Percentiles rank a stretch among this genome's conserved stretches.
These are phyloP conservation scores for Chondrilla cf. caribensis DNA, from an alignment of 37 sponge, comb jelly and placozoan species.

Conservation along the genomic window DNA sequence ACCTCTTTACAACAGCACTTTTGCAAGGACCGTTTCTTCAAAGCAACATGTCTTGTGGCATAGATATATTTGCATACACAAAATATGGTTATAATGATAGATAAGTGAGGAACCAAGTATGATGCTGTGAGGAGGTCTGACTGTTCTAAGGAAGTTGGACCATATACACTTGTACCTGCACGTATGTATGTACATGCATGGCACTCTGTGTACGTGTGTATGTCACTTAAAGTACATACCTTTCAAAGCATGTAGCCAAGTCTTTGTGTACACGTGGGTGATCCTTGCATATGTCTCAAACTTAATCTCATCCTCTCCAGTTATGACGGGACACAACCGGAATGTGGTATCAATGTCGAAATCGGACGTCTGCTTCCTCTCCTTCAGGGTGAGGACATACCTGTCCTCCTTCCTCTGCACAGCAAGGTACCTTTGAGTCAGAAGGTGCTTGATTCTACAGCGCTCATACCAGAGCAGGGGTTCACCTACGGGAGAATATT, in stretches of 20 bases:
- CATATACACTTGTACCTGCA: no score
- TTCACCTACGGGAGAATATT: slow-evolving; percentile 39
- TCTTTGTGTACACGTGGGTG: slow-evolving; percentile 45
- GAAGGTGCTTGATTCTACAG: slow-evolving; percentile 70
- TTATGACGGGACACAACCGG: slow-evolving; percentile 57
- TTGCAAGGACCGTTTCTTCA: no score
- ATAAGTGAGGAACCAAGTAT: no score
- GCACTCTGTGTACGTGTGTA: no score
- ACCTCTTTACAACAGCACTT: no score
- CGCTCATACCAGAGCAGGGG: slow-evolving; percentile 63
- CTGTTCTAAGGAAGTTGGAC: no score
- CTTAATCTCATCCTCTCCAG: slow-evolving; percentile 53
- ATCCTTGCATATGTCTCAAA: slow-evolving; percentile 68
- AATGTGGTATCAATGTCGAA: slow-evolving; percentile 54
- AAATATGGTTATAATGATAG: no score
- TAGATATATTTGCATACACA: no score
- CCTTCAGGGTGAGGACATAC: slow-evolving; percentile 11
- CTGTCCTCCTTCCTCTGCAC: slow-evolving; percentile 20
- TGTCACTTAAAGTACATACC: not conserved
- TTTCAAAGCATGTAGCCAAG: slow-evolving; percentile 64
- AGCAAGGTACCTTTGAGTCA: slow-evolving; percentile 68
- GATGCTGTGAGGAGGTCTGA: no score
- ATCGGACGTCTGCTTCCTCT: not conserved
- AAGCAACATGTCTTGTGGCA: no score
- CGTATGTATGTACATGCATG: no score